Evolutionary conservation across 2,113 vertebrate genomes (phyloP), one percentile per base, ranked within the genome.

Genomic region (Corydoras maculifer): DNA sequence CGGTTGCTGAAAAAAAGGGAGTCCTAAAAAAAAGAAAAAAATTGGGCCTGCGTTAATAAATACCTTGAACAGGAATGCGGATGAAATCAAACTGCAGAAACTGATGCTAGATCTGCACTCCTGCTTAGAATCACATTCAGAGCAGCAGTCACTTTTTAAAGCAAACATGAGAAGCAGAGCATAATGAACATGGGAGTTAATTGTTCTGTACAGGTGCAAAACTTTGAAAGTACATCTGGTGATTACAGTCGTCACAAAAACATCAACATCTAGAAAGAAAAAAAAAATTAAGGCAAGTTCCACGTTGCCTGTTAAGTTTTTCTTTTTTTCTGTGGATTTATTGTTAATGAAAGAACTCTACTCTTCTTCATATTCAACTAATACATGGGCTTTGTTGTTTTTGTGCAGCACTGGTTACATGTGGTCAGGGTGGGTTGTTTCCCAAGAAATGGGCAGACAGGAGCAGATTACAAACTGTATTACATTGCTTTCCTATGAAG

Each of bases 161-260:
- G 66, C 78, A 77, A 74, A 69, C 57, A 74, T 51, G 69, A 69
- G 81, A 85, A 85, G 88, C 86, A 86, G 82, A 89, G 84, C 82
- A 91, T 83, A 87, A 79, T 86, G 72, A 92, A 84, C 84, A 87
- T 78, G 76, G 84, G 88, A 79, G 86, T 72, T 68, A 35, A 72
- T 57, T 75, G 77, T 79, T 32, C 80, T 81, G 80, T 61, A 83
- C 86, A 91, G 66, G 81, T 85, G 83, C 89, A 90, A 88, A 90
- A 92, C 90, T 88, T 88, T 91, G 85, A 83, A 90, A 86, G 89
- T 90, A 91, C 82, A 94, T 87, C 88, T 87, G 88, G 90, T 90
- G 79, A 79, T 90, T 77, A 87, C 89, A 90, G 86, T 85, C 78
- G 66, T 68, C 82, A 82, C 88, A 87, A 85, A 91, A 92, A 92